Base-by-base conservation (phyloP, 1,140 invertebrate species). In the Drosophila lacteicornis region DNA sequence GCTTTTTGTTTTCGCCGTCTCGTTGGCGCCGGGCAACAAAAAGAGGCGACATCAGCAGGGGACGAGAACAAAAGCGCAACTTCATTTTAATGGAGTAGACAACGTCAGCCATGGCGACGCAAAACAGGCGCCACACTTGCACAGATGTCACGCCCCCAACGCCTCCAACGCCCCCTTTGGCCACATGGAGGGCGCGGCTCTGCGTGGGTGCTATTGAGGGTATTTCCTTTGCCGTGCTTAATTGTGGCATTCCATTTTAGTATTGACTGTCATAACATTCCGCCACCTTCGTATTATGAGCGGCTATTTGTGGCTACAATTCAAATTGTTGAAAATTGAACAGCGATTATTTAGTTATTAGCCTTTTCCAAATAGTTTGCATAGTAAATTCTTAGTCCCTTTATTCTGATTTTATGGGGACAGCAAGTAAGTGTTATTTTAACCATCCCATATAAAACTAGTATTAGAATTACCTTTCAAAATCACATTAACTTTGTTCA, bases 1-100 rank as follows among this genome's bases (percentile, higher is more conserved):
- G 84, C 84, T 87, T 87, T 87, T 87, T 87, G 86, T 87, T 87
- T 87, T 88, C 80, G 80, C 56, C 80, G 84, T 88, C 84, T 88
- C 84, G 77, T 78, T 83, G 84, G 84, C 84, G 84, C 84, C 84
- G 69, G 59, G 51, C 40, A 73, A 55, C 66, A 63, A 47, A 47
- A 38, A 25, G 46, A 73, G 62, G 60, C 30, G 62, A 38, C 43
- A 70, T 19, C 36, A 42, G 43, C 25, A 50, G 53, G 33, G 53
- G 53, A 40, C 53, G 53, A 55, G 53, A 55, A 55, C 53, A 73
- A 71, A 73, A 57, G 74, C 49, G 55, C 74, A 78, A 71, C 77
- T 74, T 70, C 80, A 70, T 80, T 87, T 87, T 87, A 87, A 87
- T 87, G 74, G 84, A 80, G 65, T 78, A 88, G 80, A 83, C 83